phyloP scores from a whole-genome alignment of 2,797 vertebrate genomes.

The Mormyrus proboscirostris region DNA sequence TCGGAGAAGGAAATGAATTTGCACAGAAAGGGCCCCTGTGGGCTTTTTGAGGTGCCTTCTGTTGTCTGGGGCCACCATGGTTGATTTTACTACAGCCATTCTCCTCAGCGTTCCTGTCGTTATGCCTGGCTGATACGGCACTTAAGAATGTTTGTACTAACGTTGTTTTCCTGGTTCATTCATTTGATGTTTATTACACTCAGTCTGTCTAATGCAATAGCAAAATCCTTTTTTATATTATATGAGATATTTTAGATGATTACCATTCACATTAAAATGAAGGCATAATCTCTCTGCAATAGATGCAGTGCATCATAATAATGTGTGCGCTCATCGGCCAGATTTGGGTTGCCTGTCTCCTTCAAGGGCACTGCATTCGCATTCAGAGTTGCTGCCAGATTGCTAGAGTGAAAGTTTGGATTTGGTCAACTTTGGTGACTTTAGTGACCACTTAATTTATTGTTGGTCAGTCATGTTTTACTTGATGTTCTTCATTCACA shows the following conservation, averaged over 20 bases:
- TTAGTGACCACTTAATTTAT: not conserved
- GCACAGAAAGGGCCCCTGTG: not conserved
- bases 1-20: not conserved
- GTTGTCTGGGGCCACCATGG: not conserved
- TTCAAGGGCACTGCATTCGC: not conserved
- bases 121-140: not conserved
- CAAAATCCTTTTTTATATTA: not conserved
- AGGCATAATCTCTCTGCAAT: not conserved
- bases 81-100: not conserved
- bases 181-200: not conserved
- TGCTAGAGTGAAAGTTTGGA: not conserved
- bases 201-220: not conserved
- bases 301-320: not conserved
- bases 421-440: not conserved
- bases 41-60: not conserved
- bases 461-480: not conserved
- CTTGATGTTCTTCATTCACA: not conserved
- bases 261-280: not conserved
- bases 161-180: not conserved
- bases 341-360: not conserved
- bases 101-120: not conserved
- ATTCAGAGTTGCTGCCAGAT: not conserved
- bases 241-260: constrained; percentile 1
- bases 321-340: not conserved
- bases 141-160: not conserved